Evolutionary conservation across 2,888 invertebrate genomes (phyloP).

Genomic region (Craniophora ligustri): DNA sequence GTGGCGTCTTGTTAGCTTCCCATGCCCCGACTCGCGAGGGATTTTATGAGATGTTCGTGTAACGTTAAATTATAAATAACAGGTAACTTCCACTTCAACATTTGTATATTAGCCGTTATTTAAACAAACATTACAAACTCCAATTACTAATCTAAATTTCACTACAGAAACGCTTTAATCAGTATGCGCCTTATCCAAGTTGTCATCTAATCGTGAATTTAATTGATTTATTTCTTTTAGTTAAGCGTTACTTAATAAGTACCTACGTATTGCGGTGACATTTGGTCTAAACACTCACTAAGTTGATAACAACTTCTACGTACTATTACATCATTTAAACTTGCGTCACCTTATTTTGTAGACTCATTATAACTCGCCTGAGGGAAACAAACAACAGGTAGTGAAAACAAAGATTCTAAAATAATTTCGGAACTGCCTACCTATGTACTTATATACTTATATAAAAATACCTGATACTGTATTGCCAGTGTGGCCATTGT

Average conservation of each 20-base stretch:
- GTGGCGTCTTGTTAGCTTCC: conserved; percentile 76
- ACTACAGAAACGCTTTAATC: not conserved
- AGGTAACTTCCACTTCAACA: conserved; percentile 46
- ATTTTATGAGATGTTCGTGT: conserved; percentile 72
- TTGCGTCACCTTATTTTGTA: not conserved
- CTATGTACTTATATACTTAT: too few species aligned
- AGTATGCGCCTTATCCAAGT: conserved; percentile 1
- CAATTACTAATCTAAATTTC: not conserved
- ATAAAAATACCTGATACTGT: too few species aligned
- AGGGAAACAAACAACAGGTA: too few species aligned
- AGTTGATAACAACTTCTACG: not conserved
- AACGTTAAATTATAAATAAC: conserved; percentile 78
- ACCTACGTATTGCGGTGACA: too few species aligned
- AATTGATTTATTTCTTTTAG: conserved; percentile 10
- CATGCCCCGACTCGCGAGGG: conserved; percentile 74
- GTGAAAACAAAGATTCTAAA: too few species aligned
- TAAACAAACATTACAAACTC: conserved; percentile 3
- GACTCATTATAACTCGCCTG: not conserved
- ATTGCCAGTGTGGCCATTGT: too few species aligned
- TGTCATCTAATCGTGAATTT: conserved; percentile 9
- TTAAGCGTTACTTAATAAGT: too few species aligned
- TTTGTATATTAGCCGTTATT: conserved; percentile 64
- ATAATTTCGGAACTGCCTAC: too few species aligned
- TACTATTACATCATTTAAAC: not conserved
- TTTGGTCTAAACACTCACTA: not conserved